Base-by-base conservation (phyloP, 2,113 vertebrate species). In the Nettapus auritus region DNA sequence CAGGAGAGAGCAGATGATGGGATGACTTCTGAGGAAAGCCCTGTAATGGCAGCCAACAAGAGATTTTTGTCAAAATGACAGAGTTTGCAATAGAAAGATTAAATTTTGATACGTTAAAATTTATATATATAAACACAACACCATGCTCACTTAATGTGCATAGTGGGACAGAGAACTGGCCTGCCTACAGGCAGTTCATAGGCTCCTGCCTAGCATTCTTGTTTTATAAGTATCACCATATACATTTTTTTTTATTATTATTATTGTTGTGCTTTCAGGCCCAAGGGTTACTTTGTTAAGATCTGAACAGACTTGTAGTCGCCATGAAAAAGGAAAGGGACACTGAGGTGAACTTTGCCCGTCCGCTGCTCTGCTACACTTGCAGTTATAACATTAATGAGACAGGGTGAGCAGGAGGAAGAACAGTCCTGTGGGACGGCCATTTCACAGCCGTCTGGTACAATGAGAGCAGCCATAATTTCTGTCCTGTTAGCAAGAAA, bases 401-500 rank as follows among this genome's bases (percentile, higher is more conserved):
- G 92, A 86, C 77, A 94, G 77, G 90, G 90, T 80, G 88, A 94
- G 68, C 59, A 0, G 1, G 92, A 97, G 83, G 94, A 94, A 92
- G 95, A 95, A 59, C 88, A 94, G 90, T 75, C 76, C 92, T 89
- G 73, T 44, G 68, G 83, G 73, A 92, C 5, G 5, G 70, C 36
- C 73, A 63, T 52, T 74, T 64, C 95, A 62, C 52, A 86, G 80
- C 42, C 70, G 46, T 23, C 90, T 52, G 36, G 36, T 74, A 29
- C 60, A 57, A 67, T 9, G 31, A 74, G 2, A 82, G 40, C 75
- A 90, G 42, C 17, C 50, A 77, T 73, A 52, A 86, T 34, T 86
- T 33, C 59, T 94, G 3, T 23, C 20, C 50, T 86, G 33, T 26
- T 29, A 60, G 17, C 52, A 70, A 73, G 63, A 29, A 56, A 60